phyloP scores from a whole-genome alignment of 2,888 invertebrate species.

The Sinopyrophorus schimmeli region DNA sequence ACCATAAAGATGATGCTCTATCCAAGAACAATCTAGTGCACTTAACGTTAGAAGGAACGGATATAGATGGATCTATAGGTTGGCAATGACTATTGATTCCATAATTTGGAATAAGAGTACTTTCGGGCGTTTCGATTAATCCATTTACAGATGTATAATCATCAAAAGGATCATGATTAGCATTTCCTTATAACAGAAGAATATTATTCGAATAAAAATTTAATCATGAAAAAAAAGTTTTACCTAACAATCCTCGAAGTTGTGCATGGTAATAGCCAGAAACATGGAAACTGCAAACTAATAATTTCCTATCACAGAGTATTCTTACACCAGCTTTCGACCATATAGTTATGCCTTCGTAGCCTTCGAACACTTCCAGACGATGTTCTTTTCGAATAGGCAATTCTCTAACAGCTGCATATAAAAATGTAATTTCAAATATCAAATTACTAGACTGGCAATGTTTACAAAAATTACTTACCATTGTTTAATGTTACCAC shows the following conservation, averaged over 20 bases:
- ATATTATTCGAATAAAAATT: background rate
- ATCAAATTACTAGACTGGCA: no score
- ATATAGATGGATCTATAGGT: conserved; percentile 56
- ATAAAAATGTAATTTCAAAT: background rate
- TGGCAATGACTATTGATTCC: conserved; percentile 65
- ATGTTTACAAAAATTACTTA: no score
- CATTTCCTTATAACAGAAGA: conserved; percentile 64
- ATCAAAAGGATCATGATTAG: conserved; percentile 85
- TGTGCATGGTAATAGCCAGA: conserved; percentile 88
- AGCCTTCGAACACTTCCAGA: conserved; percentile 64
- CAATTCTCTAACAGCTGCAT: conserved; percentile 67
- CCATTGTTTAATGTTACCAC: conserved; percentile 69
- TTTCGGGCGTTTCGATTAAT: conserved; percentile 61
- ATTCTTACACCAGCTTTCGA: conserved; percentile 68
- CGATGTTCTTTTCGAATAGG: conserved; percentile 63
- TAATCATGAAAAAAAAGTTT: conserved; percentile 42
- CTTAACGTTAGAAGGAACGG: conserved; percentile 51
- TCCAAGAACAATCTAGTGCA: conserved; percentile 75
- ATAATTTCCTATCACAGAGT: conserved; percentile 64
- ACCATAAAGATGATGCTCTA: no score
- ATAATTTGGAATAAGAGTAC: conserved; percentile 77
- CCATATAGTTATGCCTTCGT: conserved; percentile 61
- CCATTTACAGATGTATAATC: conserved; percentile 79
- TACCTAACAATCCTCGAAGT: conserved; percentile 82
- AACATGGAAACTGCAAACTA: conserved; percentile 70